Conservation (phyloP, 2,113 vertebrate genomes). For the Colistium nudipinnis region DNA sequence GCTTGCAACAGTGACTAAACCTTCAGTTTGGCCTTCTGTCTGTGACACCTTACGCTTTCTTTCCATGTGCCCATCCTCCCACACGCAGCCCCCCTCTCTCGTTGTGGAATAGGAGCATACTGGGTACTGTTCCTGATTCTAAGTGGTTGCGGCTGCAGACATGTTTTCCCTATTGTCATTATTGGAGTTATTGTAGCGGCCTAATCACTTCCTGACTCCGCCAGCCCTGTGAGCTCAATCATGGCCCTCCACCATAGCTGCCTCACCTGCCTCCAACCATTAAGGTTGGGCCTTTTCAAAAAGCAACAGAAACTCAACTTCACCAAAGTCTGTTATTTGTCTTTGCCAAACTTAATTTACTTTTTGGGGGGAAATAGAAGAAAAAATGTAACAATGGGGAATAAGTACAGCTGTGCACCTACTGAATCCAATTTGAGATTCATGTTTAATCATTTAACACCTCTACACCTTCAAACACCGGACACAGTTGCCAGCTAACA, state of each 20-base stretch:
- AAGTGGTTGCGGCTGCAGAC: slow-evolving; percentile 70
- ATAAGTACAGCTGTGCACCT: slow-evolving; percentile 25
- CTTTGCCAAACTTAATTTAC: slow-evolving; percentile 18
- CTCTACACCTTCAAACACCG: slow-evolving; percentile 44
- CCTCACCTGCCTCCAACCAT: slow-evolving; percentile 49
- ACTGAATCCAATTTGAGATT: slow-evolving; percentile 45
- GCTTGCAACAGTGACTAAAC: background rate
- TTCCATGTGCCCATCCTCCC: slow-evolving; percentile 42
- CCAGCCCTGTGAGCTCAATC: slow-evolving; percentile 30
- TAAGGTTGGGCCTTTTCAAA: background rate
- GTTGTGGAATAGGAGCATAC: slow-evolving; percentile 67
- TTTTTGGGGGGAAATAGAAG: slow-evolving; percentile 11
- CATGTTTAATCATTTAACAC: slow-evolving; percentile 59
- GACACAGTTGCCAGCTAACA: slow-evolving; percentile 29
- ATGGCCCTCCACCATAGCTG: slow-evolving; percentile 27
- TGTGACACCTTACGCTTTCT: slow-evolving; percentile 29
- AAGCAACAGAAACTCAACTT: background rate
- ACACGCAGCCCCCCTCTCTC: slow-evolving; percentile 2
- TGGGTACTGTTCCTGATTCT: slow-evolving; percentile 57
- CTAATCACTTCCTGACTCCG: slow-evolving; percentile 76
- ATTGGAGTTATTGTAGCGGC: slow-evolving; percentile 70
- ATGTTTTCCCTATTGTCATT: slow-evolving; percentile 73
- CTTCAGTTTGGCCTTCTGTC: background rate
- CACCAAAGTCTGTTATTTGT: background rate
- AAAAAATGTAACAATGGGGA: slow-evolving; percentile 26